Percentiles rank a stretch among this genome's conserved stretches.
Conservation (phyloP, 2,888 invertebrate genomes). For the Chymomyza caudatula region DNA sequence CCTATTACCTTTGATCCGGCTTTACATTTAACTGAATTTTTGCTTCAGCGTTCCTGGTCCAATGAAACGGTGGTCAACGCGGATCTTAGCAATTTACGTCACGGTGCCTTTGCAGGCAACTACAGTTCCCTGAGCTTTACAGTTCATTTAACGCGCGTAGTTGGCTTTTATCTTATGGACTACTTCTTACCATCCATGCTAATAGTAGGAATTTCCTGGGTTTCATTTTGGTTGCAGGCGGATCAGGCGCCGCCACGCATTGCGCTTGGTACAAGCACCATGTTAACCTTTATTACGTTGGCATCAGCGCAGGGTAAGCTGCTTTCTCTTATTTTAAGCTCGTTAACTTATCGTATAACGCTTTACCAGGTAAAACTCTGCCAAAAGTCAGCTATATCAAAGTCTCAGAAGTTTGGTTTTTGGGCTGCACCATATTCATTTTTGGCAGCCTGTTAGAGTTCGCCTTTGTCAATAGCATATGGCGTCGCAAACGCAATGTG, state of each 20-base stretch:
- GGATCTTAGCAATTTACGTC: slow-evolving; percentile 83
- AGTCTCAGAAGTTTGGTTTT: slow-evolving; percentile 93
- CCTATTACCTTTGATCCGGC: slow-evolving; percentile 87
- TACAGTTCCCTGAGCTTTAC: slow-evolving; percentile 89
- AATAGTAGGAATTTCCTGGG: slow-evolving; percentile 92
- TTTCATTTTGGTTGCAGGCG: slow-evolving; percentile 92
- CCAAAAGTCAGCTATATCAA: slow-evolving; percentile 94
- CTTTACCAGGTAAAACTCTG: slow-evolving; percentile 83
- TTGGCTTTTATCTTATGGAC: slow-evolving; percentile 92
- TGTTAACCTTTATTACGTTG: slow-evolving; percentile 91
- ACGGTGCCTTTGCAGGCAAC: slow-evolving; percentile 88
- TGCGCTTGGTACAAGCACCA: slow-evolving; percentile 89
- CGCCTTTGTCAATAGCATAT: slow-evolving; percentile 93
- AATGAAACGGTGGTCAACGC: slow-evolving; percentile 85
- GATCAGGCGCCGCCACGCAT: slow-evolving; percentile 91
- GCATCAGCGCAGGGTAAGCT: slow-evolving; percentile 86
- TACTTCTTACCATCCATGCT: slow-evolving; percentile 92
- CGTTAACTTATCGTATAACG: background rate
- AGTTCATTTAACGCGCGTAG: slow-evolving; percentile 88
- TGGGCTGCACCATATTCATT: slow-evolving; percentile 90
- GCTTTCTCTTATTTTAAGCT: no score
- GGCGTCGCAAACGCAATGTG: slow-evolving; percentile 84
- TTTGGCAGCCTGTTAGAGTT: slow-evolving; percentile 92
- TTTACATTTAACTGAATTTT: slow-evolving; percentile 89
- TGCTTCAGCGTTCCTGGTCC: slow-evolving; percentile 84